Percentiles rank a stretch among this genome's conserved stretches.
Conservation (phyloP, 2,113 vertebrate species). For the Antennarius striatus region DNA sequence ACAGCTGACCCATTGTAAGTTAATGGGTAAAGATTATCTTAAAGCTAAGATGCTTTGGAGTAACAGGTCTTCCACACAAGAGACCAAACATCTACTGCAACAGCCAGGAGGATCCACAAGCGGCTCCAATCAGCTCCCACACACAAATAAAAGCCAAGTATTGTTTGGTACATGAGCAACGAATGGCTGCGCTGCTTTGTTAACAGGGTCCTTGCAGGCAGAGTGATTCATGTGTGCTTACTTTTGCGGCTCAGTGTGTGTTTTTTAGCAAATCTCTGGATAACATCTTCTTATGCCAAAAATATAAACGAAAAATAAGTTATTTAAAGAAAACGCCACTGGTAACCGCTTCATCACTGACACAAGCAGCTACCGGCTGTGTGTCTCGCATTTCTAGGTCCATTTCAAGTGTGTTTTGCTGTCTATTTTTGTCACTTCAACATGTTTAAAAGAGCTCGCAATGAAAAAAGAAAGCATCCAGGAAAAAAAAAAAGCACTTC, state of each 20-base stretch:
- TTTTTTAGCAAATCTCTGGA: slow-evolving; percentile 39
- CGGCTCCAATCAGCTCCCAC: not conserved
- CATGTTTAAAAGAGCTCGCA: not conserved
- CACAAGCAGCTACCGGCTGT: slow-evolving; percentile 24
- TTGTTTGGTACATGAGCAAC: slow-evolving; percentile 23
- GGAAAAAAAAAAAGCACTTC: not conserved
- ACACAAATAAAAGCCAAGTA: slow-evolving; percentile 32
- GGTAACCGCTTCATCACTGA: slow-evolving; percentile 39
- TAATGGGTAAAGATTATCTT: slow-evolving; percentile 59
- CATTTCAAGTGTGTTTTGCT: slow-evolving; percentile 7
- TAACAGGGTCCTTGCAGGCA: slow-evolving; percentile 43
- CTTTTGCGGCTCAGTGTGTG: slow-evolving; percentile 48
- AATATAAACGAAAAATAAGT: slow-evolving; percentile 53
- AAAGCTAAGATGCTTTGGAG: slow-evolving; percentile 55
- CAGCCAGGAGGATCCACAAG: slow-evolving; percentile 21
- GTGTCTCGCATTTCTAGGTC: slow-evolving; percentile 24
- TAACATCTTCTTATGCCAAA: slow-evolving; percentile 54
- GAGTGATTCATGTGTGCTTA: slow-evolving; percentile 59
- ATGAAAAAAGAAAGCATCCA: slow-evolving; percentile 10
- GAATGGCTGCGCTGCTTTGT: slow-evolving; percentile 46
- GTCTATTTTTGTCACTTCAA: not conserved
- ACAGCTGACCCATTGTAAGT: slow-evolving; percentile 57
- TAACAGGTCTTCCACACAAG: slow-evolving; percentile 52
- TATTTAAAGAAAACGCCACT: slow-evolving; percentile 56
- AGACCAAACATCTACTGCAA: slow-evolving; percentile 32